A percentile compares a stretch with the other conserved stretches of the same genome.
These are phyloP conservation scores for Felis chaus DNA, from an alignment of 2,113 vertebrate genomes.

Conservation along the genomic window DNA sequence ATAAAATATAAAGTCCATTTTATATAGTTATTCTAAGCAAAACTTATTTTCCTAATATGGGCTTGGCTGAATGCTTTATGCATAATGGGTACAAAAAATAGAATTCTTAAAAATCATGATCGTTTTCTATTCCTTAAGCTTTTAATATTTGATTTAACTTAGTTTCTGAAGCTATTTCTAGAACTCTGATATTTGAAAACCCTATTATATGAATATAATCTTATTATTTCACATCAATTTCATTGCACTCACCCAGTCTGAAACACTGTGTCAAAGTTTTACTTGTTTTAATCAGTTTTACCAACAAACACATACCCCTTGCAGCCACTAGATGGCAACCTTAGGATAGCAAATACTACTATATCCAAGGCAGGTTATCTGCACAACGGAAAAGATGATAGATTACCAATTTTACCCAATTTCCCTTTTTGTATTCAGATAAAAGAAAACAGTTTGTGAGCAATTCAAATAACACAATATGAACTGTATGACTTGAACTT, in stretches of 20 bases:
- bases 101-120: not conserved
- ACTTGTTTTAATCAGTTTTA: not conserved
- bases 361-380: not conserved
- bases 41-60: not conserved
- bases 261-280: not conserved
- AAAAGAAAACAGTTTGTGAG: conserved; percentile 63
- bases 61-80: not conserved
- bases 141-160: not conserved
- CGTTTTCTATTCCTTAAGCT: not conserved
- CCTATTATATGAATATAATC: not conserved
- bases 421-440: conserved; percentile 45
- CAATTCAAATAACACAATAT: conserved; percentile 35
- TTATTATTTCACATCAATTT: not conserved
- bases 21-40: not conserved
- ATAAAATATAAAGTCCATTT: not conserved
- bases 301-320: not conserved
- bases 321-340: conserved; percentile 80
- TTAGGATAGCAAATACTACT: conserved; percentile 50
- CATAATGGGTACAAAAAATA: not conserved
- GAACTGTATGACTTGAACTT: conserved; percentile 30
- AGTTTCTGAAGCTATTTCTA: not conserved
- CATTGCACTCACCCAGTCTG: not conserved
- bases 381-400: not conserved
- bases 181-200: not conserved
- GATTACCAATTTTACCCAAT: conserved; percentile 27